Conservation (phyloP, 2,797 vertebrate genomes). For the Xiphophorus birchmanni region DNA sequence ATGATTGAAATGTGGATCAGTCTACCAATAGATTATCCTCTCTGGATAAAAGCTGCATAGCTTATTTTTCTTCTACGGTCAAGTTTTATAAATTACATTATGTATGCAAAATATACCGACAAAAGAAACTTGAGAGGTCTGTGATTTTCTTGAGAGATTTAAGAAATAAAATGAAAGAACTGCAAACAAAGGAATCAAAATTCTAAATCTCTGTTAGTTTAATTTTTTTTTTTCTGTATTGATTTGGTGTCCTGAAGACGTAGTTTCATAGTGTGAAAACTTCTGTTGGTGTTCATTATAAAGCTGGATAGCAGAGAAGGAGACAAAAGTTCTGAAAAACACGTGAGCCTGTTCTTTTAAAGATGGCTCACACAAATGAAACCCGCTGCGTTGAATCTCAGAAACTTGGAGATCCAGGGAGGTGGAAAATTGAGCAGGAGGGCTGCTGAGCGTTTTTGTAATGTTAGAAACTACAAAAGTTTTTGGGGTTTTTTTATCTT, state of each 20-base stretch:
- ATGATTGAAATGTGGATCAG: not conserved
- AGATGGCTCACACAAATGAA: not conserved
- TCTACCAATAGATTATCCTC: not conserved
- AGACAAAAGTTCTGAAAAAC: slow-evolving; percentile 5
- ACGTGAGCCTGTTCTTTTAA: not conserved
- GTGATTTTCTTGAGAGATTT: not conserved
- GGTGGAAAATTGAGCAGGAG: not conserved
- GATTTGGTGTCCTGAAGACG: not conserved
- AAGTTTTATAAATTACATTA: not conserved
- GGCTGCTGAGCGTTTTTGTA: not conserved
- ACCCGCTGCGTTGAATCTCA: not conserved
- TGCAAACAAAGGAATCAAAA: not conserved
- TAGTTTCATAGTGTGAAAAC: not conserved
- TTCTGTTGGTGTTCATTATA: not conserved
- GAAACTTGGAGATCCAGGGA: not conserved
- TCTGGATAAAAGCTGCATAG: not conserved
- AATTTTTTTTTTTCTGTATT: not conserved
- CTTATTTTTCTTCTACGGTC: not conserved
- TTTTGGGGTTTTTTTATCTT: not conserved
- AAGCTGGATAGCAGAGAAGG: not conserved
- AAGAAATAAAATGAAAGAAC: not conserved
- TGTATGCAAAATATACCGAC: not conserved
- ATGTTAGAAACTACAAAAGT: not conserved
- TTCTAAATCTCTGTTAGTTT: not conserved
- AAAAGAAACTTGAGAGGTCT: not conserved